A percentile compares a stretch with the other conserved stretches of the same genome.
Evolutionary conservation across 2,113 vertebrate genomes (phyloP).

Genomic region (Morone chrysops): DNA sequence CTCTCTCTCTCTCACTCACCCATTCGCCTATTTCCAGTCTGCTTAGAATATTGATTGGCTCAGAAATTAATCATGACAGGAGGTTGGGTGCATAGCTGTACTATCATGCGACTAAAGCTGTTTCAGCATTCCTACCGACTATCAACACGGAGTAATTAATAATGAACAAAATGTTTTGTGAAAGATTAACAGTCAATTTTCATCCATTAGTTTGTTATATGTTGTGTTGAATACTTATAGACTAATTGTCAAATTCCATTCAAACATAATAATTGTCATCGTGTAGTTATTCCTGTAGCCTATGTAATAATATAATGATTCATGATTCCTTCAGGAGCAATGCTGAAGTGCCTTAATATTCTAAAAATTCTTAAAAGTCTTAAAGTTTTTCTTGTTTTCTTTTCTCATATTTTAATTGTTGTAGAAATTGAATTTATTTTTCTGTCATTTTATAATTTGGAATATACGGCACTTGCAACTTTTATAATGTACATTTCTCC

Average conservation of each 20-base stretch:
- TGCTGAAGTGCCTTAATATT: not conserved
- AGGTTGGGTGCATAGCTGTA: not conserved
- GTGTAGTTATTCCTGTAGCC: too few species aligned
- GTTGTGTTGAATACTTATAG: not conserved
- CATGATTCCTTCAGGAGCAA: not conserved
- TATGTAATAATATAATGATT: not conserved
- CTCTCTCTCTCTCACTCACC: slow-evolving; percentile 29
- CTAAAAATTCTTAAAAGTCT: too few species aligned
- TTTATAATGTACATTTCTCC: too few species aligned
- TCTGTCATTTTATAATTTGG: too few species aligned
- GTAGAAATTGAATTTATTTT: too few species aligned
- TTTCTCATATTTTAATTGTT: too few species aligned
- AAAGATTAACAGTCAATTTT: not conserved
- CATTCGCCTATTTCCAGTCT: slow-evolving; percentile 31
- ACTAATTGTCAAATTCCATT: not conserved
- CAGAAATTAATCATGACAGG: slow-evolving; percentile 66
- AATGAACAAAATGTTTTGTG: not conserved
- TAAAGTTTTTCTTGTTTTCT: too few species aligned
- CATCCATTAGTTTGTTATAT: not conserved
- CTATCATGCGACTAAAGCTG: not conserved
- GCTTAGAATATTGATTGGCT: slow-evolving; percentile 60
- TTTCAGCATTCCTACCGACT: not conserved
- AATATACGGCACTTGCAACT: too few species aligned
- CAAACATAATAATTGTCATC: not conserved
- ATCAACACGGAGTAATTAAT: not conserved